A percentile compares a stretch with the other conserved stretches of the same genome.
These are phyloP conservation scores for Melanargia galathea DNA, from an alignment of 2,888 invertebrate genomes.

Conservation along the genomic window DNA sequence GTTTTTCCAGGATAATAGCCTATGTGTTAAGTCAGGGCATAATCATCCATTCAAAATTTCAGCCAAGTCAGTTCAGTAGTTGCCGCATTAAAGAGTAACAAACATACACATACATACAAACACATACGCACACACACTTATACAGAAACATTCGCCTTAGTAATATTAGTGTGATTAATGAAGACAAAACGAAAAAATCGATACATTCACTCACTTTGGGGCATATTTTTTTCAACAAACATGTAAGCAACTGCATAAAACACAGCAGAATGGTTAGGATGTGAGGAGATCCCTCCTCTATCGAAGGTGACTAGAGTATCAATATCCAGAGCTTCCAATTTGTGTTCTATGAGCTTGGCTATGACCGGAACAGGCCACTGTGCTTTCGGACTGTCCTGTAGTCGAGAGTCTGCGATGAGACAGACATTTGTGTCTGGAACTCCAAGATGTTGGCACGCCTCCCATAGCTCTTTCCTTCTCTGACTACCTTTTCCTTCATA, in stretches of 20 bases:
- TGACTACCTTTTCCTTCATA: constrained; percentile 83
- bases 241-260: constrained; percentile 91
- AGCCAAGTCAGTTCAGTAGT: too few species aligned
- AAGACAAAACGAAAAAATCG: not conserved
- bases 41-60: too few species aligned
- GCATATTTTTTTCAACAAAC: constrained; percentile 88
- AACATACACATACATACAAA: too few species aligned
- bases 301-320: constrained; percentile 97
- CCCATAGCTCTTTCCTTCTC: constrained; percentile 91
- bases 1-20: too few species aligned
- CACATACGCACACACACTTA: too few species aligned
- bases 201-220: constrained; percentile 83
- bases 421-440: constrained; percentile 89
- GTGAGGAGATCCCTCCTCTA: constrained; percentile 94
- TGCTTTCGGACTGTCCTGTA: constrained; percentile 89
- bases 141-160: too few species aligned
- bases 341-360: constrained; percentile 73
- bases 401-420: constrained; percentile 85
- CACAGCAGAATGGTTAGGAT: constrained; percentile 94
- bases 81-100: too few species aligned
- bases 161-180: too few species aligned
- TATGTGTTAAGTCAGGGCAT: too few species aligned
- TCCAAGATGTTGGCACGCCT: constrained; percentile 90
- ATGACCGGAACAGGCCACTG: constrained; percentile 85
- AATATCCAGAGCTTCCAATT: constrained; percentile 88